Evolutionary conservation across 2,888 invertebrate species (phyloP).

Genomic region (Prosopocoilus inquinatus): DNA sequence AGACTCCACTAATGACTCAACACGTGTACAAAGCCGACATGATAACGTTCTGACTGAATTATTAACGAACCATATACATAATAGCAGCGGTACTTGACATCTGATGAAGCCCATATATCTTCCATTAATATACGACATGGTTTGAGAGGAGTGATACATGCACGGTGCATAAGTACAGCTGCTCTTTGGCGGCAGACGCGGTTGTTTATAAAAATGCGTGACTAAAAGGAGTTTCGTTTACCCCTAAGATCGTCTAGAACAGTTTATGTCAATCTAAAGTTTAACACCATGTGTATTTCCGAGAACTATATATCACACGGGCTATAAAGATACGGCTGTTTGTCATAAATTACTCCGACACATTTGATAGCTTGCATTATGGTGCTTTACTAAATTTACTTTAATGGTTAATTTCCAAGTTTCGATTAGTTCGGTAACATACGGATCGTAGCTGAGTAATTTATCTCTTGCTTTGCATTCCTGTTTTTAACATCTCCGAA

Average conservation of each 20-base stretch:
- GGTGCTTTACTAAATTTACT: conserved; percentile 47
- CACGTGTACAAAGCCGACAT: conserved; percentile 43
- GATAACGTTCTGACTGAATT: conserved; percentile 44
- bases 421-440: no score
- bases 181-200: conserved; percentile 12
- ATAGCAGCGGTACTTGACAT: conserved; percentile 31
- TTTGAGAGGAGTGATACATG: neutral
- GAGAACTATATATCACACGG: conserved; percentile 44
- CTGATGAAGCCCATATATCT: conserved; percentile 26
- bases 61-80: conserved; percentile 42
- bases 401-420: conserved; percentile 32
- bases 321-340: conserved; percentile 47
- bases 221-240: conserved; percentile 44
- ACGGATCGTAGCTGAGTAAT: no score
- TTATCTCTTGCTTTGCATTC: no score
- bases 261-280: conserved; percentile 45
- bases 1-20: conserved; percentile 47
- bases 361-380: conserved; percentile 42
- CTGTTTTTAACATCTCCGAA: no score
- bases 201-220: conserved; percentile 47
- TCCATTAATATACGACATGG: conserved; percentile 8
- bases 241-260: conserved; percentile 40
- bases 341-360: conserved; percentile 46
- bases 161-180: conserved; percentile 5
- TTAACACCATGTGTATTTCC: conserved; percentile 49